Conservation (phyloP, 2,888 invertebrate genomes). For the Dasypolia templi region DNA sequence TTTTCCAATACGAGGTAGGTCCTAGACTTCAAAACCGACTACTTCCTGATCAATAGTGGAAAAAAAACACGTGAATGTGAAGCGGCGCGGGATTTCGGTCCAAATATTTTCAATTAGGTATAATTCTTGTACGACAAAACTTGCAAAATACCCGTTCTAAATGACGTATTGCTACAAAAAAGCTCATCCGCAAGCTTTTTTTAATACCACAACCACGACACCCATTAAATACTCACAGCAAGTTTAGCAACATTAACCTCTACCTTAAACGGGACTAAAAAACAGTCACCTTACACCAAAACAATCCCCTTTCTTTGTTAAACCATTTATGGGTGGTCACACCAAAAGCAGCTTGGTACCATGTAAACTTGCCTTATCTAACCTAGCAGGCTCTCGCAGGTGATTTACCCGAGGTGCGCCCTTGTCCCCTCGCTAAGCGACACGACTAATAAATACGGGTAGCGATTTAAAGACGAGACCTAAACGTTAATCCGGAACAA, state of each 20-base stretch:
- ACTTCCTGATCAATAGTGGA: background rate
- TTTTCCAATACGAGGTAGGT: background rate
- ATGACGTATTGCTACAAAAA: background rate
- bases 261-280: conserved; percentile 41
- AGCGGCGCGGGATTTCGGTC: background rate
- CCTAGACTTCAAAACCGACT: background rate
- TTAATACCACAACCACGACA: conserved; percentile 11
- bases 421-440: conserved; percentile 66
- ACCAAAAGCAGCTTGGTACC: conserved; percentile 65
- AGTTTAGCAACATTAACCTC: conserved; percentile 37
- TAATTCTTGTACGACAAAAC: background rate
- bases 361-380: conserved; percentile 70
- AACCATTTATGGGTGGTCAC: conserved; percentile 61
- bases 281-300: conserved; percentile 52
- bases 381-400: conserved; percentile 55
- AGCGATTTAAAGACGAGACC: conserved; percentile 74
- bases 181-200: background rate
- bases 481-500: conserved; percentile 66
- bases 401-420: conserved; percentile 72
- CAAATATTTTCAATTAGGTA: background rate
- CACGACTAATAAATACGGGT: conserved; percentile 69
- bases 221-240: conserved; percentile 26
- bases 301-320: conserved; percentile 60
- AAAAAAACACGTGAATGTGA: background rate
- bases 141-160: background rate